Base-by-base conservation (phyloP, 2,113 vertebrate species). In the Motacilla tschutschensis region DNA sequence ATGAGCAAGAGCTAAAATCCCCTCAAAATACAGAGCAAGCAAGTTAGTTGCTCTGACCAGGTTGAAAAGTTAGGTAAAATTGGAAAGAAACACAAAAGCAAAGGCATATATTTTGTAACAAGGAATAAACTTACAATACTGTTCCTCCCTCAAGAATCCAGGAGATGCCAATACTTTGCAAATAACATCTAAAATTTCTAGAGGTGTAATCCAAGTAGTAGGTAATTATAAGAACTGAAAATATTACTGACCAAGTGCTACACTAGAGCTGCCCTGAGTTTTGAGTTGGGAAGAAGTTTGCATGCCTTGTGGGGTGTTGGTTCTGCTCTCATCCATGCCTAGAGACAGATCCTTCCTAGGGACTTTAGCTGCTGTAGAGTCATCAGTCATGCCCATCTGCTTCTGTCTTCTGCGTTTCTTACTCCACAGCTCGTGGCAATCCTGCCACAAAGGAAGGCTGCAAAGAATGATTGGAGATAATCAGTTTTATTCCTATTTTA, bases 341-440 rank as follows among this genome's bases (percentile, higher is more conserved):
- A 99, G 96, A 83, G 97, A 97, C 21, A 97, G 93, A 91, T 99
- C 99, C 93, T 99, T 99, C 60, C 98, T 97, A 9, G 99, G 98
- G 31, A 98, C 97, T 96, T 99, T 99, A 5, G 98, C 82, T 54
- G 97, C 98, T 17, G 97, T 96, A 62, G 97, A 90, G 44, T 99
- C 99, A 95, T 99, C 99, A 1, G 97, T 98, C 97, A 97, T 96
- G 77, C 97, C 97, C 97, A 99, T 98, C 95, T 99, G 99, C 96
- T 99, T 99, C 97, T 99, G 99, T 41, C 99, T 96, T 91, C 99
- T 97, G 7, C 99, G 98, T 57, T 99, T 99, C 96, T 99, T 99
- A 95, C 99, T 99, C 99, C 99, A 99, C 71, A 99, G 95, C 92
- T 99, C 99, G 69, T 99, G 99, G 93, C 99, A 99, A 96, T 99